phyloP scores from a whole-genome alignment of 2,888 invertebrate species.

The Plemyria rubiginata region DNA sequence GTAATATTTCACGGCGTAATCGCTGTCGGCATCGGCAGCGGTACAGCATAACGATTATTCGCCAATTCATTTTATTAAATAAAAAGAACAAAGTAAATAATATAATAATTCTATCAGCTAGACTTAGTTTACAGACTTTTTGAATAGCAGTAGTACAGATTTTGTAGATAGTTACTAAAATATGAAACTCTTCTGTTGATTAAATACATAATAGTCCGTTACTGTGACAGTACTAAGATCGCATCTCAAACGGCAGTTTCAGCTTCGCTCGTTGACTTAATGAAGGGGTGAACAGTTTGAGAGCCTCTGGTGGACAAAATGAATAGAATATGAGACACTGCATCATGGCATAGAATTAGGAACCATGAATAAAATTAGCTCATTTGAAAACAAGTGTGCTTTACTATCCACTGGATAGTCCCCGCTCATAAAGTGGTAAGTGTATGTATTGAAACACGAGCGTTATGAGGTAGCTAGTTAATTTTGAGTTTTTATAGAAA shows the following conservation, averaged over 20 bases:
- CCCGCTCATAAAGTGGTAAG: slow-evolving; percentile 4
- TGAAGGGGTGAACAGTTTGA: slow-evolving; percentile 40
- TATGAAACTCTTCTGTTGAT: background rate
- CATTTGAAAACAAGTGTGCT: slow-evolving; percentile 31
- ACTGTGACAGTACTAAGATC: background rate
- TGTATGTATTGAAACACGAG: slow-evolving; percentile 14
- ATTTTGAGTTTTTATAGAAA: slow-evolving; percentile 13
- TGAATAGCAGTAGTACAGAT: no score
- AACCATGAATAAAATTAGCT: slow-evolving; percentile 42
- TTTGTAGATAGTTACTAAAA: no score
- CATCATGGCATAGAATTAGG: slow-evolving; percentile 23
- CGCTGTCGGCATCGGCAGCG: no score
- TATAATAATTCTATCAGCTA: no score
- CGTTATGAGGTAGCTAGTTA: slow-evolving; percentile 25
- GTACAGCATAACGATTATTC: no score
- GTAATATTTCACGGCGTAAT: no score
- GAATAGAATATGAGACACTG: slow-evolving; percentile 35
- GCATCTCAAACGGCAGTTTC: slow-evolving; percentile 21
- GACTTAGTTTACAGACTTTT: no score
- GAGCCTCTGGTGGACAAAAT: slow-evolving; percentile 34
- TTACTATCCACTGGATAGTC: slow-evolving; percentile 23
- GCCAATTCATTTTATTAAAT: no score
- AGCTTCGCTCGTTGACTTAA: slow-evolving; percentile 36
- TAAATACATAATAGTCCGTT: background rate
- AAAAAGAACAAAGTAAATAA: no score